Percentiles rank a stretch among this genome's conserved stretches.
Conservation (phyloP, 2,113 vertebrate genomes). For the Cyanoderma ruficeps region DNA sequence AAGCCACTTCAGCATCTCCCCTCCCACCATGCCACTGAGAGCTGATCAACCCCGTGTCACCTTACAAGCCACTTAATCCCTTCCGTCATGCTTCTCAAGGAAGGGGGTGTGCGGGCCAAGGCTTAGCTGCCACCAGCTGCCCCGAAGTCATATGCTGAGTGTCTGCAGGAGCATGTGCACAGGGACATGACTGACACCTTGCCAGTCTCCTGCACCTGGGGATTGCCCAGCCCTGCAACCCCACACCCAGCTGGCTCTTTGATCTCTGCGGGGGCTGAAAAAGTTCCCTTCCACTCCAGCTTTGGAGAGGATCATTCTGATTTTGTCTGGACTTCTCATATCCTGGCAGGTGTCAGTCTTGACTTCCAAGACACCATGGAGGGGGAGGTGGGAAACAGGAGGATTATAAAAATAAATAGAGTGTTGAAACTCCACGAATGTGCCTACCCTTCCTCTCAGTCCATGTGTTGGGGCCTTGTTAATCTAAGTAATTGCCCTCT, state of each 20-base stretch:
- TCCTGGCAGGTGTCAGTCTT: slow-evolving; percentile 76
- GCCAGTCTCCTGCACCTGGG: slow-evolving; percentile 35
- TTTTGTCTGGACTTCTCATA: slow-evolving; percentile 64
- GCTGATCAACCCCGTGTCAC: slow-evolving; percentile 57
- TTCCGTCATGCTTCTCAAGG: slow-evolving; percentile 61
- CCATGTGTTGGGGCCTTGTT: background rate
- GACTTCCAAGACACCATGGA: background rate
- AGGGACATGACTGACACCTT: slow-evolving; percentile 64
- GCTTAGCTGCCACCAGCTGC: slow-evolving; percentile 52
- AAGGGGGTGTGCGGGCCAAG: slow-evolving; percentile 27
- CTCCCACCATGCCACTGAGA: background rate
- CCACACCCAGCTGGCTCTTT: slow-evolving; percentile 61
- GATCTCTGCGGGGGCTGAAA: slow-evolving; percentile 45
- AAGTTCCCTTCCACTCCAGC: background rate
- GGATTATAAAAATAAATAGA: slow-evolving; percentile 50
- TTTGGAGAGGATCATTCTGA: slow-evolving; percentile 63
- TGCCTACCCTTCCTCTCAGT: background rate
- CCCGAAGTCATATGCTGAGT: slow-evolving; percentile 18
- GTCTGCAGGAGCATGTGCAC: slow-evolving; percentile 14
- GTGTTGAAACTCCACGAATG: background rate
- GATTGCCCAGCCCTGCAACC: slow-evolving; percentile 14
- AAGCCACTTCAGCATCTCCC: slow-evolving; percentile 13
- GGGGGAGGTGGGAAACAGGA: background rate
- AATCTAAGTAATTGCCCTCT: background rate
- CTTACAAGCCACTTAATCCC: slow-evolving; percentile 68